These are phyloP conservation scores for Anolis sagrei DNA, from an alignment of 2,113 vertebrate species.

Conservation along the genomic window DNA sequence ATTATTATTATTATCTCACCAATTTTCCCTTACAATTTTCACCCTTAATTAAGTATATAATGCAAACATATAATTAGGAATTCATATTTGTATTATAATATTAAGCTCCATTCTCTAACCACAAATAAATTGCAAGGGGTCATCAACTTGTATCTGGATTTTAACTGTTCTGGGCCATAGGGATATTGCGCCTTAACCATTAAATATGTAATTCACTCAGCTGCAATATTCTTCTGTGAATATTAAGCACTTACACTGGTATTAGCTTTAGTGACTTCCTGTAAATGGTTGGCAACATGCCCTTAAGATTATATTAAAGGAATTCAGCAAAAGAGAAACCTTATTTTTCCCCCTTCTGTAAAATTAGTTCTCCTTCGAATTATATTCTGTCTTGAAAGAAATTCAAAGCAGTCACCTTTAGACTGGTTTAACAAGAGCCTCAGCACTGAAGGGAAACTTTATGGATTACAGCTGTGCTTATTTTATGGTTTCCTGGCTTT, in stretches of 20 bases:
- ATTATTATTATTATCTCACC: no score
- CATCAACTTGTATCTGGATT: neutral
- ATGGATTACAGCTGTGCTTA: slow-evolving; percentile 73
- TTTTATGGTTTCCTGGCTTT: slow-evolving; percentile 70
- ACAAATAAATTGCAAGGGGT: neutral
- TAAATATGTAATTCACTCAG: neutral
- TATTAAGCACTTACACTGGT: neutral
- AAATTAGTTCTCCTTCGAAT: neutral
- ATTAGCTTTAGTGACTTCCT: neutral
- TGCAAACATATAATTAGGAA: neutral
- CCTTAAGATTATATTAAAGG: neutral
- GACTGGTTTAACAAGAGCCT: slow-evolving; percentile 56
- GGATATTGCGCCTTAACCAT: neutral
- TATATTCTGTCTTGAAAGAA: neutral
- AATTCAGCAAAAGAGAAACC: neutral
- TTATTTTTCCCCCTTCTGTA: neutral
- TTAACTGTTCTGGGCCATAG: neutral
- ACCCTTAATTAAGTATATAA: neutral
- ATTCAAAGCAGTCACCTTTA: slow-evolving; percentile 29
- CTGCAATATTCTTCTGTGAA: neutral
- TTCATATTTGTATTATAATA: neutral
- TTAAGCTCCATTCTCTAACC: neutral
- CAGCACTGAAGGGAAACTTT: slow-evolving; percentile 56
- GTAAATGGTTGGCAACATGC: neutral
- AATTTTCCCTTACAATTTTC: neutral